Evolutionary conservation across 1,140 invertebrate species (phyloP).

Genomic region (Psix sp.): DNA sequence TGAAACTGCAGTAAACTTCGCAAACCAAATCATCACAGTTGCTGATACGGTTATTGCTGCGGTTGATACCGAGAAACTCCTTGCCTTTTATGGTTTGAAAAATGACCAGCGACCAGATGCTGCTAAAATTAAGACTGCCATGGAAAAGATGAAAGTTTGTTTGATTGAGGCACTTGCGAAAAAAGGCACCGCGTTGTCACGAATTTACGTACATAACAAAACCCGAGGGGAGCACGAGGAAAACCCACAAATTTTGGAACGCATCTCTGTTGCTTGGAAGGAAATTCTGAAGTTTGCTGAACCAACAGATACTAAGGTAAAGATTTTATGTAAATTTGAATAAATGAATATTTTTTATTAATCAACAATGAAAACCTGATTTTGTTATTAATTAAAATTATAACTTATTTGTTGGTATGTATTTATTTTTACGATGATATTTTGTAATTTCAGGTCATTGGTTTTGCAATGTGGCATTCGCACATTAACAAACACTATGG

Average conservation of each 20-base stretch:
- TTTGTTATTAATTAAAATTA: constrained; percentile 23
- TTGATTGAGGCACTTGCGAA: constrained; percentile 87
- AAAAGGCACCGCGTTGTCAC: constrained; percentile 85
- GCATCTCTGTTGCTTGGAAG: constrained; percentile 81
- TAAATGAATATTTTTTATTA: too few relatives aligned
- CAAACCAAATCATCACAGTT: constrained; percentile 79
- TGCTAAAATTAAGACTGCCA: constrained; percentile 86
- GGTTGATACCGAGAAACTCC: constrained; percentile 85
- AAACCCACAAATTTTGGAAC: constrained; percentile 75
- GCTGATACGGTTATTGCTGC: constrained; percentile 83
- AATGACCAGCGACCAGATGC: constrained; percentile 86
- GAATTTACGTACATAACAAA: constrained; percentile 78
- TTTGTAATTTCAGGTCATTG: constrained; percentile 78
- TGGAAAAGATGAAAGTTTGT: constrained; percentile 88
- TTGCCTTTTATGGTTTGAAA: constrained; percentile 88
- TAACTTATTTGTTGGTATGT: constrained; percentile 18
- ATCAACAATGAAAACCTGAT: too few relatives aligned
- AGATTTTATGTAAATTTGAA: constrained; percentile 9
- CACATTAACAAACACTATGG: constrained; percentile 87
- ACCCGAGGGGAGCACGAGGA: constrained; percentile 57
- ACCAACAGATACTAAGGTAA: constrained; percentile 86
- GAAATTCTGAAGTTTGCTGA: constrained; percentile 89
- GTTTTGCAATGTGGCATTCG: constrained; percentile 89
- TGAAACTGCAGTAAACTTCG: constrained; percentile 77
- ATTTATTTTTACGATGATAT: not conserved